Evolutionary conservation across 2,888 invertebrate species (phyloP), one percentile per base, ranked within the genome.

Genomic region (Gerris lacustris): DNA sequence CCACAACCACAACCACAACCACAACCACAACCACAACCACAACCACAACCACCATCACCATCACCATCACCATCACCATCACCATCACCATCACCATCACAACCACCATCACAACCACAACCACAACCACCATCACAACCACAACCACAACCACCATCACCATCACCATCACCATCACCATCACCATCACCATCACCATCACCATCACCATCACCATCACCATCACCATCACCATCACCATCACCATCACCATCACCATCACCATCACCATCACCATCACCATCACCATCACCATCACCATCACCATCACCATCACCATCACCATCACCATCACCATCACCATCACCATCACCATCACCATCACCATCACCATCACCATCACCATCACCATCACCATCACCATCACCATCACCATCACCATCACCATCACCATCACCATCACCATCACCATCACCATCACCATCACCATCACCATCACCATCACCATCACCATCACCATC

Each of bases 391-490:
- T 62, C 62, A 62, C 62, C 62, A 62, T 62, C 62, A n/a, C n/a
- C 62, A 62, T 62, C 62, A n/a, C n/a, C 62, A 62, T 62, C 62
- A n/a, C n/a, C 62, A 62, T 62, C 62, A n/a, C n/a, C 62, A 62
- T 62, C 62, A n/a, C n/a, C 62, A 62, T 62, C 69, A 69, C 69
- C 69, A 69, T 69, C 69, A 67, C 66, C 69, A 69, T 69, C 69
- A 69, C 69, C 69, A 69, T 69, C 69, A 69, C 69, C 69, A 69
- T 69, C 69, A 69, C 69, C 69, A 69, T 69, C 69, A 69, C 69
- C 69, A 69, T 69, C 69, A 69, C 69, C 69, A 69, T 69, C 69
- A 69, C 69, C 69, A 69, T 69, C 69, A 69, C 69, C 69, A 69
- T 69, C 69, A 69, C 69, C 69, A 69, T 69, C 69, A 69, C 69